Evolutionary conservation across 2,888 invertebrate genomes (phyloP).

Genomic region (Drosophila stalkeri): DNA sequence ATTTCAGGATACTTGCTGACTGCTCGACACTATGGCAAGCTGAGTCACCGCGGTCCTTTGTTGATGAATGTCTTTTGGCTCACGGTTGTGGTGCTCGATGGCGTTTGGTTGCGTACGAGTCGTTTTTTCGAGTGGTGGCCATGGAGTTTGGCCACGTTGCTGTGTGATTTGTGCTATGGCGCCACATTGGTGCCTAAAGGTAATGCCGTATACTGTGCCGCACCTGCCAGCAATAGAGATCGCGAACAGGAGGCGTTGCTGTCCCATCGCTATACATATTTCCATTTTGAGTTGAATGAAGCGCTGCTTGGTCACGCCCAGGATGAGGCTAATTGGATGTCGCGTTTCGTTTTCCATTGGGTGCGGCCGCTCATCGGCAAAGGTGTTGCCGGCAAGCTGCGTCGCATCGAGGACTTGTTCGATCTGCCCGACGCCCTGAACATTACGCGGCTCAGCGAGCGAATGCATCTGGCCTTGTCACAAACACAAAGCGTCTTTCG

Average conservation of each 20-base stretch:
- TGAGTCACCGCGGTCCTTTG: conserved; percentile 91
- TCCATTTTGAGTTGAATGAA: conserved; percentile 89
- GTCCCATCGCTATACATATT: conserved; percentile 87
- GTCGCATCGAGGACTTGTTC: conserved; percentile 92
- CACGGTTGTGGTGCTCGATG: conserved; percentile 88
- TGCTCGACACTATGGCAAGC: conserved; percentile 88
- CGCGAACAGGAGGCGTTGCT: conserved; percentile 88
- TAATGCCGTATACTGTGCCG: conserved; percentile 82
- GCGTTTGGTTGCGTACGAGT: conserved; percentile 89
- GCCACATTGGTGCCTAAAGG: conserved; percentile 89
- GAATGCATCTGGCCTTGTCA: conserved; percentile 83
- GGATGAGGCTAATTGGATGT: conserved; percentile 90
- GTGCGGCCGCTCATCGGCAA: conserved; percentile 93
- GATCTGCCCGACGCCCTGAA: conserved; percentile 88
- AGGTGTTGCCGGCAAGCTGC: conserved; percentile 90
- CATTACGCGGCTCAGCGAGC: conserved; percentile 81
- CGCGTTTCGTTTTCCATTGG: conserved; percentile 94
- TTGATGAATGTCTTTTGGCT: conserved; percentile 89
- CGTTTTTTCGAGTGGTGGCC: conserved; percentile 86
- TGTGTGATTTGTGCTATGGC: conserved; percentile 89
- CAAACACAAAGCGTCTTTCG: conserved; percentile 87
- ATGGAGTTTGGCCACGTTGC: conserved; percentile 88
- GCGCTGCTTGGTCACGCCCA: conserved; percentile 92
- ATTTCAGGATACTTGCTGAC: conserved; percentile 86
- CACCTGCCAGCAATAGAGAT: conserved; percentile 18